Conservation (phyloP, 2,113 vertebrate genomes). For the Crocuta crocuta region DNA sequence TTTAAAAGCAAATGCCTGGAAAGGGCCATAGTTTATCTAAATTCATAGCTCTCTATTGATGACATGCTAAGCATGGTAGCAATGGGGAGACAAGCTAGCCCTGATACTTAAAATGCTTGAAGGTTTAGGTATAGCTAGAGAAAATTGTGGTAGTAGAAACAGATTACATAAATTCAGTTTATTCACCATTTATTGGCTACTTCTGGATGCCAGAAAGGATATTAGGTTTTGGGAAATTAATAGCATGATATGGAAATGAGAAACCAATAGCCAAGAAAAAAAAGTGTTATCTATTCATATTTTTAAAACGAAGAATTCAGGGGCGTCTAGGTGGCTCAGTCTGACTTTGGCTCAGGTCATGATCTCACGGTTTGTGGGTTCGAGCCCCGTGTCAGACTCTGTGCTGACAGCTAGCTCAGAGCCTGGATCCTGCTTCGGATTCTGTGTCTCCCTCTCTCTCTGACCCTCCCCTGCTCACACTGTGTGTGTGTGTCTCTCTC, state of each 20-base stretch:
- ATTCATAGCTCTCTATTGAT: background rate
- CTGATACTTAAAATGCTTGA: background rate
- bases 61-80: background rate
- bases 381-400: too few species aligned
- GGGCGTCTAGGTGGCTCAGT: too few species aligned
- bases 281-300: background rate
- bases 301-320: conserved; percentile 2
- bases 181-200: background rate
- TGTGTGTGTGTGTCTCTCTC: too few species aligned
- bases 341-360: too few species aligned
- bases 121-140: background rate
- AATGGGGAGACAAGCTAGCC: background rate
- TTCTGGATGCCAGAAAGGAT: background rate
- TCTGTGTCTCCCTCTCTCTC: too few species aligned
- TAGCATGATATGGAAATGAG: background rate
- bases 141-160: background rate
- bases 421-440: too few species aligned
- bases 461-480: too few species aligned
- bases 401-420: too few species aligned
- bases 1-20: conserved; percentile 35
- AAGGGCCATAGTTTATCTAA: conserved; percentile 40
- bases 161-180: background rate
- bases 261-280: conserved; percentile 36
- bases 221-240: background rate
- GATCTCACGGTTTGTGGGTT: too few species aligned